These are phyloP conservation scores for Chrysocyon brachyurus DNA, from an alignment of 2,797 vertebrate species.

Conservation along the genomic window DNA sequence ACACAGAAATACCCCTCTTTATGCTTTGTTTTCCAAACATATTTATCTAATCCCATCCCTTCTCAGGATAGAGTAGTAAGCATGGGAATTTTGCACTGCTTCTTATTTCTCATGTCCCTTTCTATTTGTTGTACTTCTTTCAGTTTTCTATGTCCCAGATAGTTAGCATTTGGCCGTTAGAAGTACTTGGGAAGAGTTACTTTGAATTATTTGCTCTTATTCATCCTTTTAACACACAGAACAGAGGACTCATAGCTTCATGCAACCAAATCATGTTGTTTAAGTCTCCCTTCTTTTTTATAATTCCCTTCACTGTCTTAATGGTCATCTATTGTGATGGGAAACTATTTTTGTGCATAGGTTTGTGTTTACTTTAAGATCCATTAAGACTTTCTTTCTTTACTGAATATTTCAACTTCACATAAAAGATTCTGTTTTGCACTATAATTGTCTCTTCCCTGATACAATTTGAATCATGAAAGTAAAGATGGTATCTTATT, in stretches of 20 bases:
- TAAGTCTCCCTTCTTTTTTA: neutral
- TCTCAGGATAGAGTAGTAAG: neutral
- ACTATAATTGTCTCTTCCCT: neutral
- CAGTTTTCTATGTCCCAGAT: neutral
- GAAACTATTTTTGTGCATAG: neutral
- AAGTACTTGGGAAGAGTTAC: neutral
- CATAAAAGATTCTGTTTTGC: neutral
- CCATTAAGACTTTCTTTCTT: neutral
- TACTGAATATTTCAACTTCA: neutral
- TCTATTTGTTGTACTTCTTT: neutral
- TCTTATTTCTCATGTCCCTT: neutral
- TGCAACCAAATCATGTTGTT: neutral
- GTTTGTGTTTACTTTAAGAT: neutral
- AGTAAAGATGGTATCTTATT: neutral
- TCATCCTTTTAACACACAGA: neutral
- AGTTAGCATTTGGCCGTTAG: neutral
- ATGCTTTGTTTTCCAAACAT: neutral
- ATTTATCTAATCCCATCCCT: neutral
- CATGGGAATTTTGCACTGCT: neutral
- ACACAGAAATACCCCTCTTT: neutral
- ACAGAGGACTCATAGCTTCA: neutral
- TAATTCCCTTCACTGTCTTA: neutral
- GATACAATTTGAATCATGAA: neutral
- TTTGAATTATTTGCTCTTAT: constrained; percentile 1
- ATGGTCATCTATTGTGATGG: neutral